A percentile compares a stretch with the other conserved stretches of the same genome.
phyloP scores from a whole-genome alignment of 1,140 invertebrate genomes.

The Zaprionus nigranus region DNA sequence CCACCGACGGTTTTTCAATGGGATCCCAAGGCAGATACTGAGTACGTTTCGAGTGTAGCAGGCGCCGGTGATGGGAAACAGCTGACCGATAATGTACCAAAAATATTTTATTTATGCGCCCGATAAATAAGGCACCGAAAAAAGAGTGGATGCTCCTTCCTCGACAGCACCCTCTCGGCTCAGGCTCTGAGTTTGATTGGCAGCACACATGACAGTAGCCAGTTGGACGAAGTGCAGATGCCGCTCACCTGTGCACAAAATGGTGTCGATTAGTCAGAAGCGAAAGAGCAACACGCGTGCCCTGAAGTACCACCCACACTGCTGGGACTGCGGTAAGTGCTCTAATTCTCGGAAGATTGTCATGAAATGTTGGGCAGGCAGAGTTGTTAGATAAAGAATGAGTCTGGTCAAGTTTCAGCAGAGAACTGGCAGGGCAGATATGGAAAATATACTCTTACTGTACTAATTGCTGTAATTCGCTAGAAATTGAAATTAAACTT shows the following conservation, averaged over 20 bases:
- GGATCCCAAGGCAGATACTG: conserved; percentile 7
- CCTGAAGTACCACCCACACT: conserved; percentile 1
- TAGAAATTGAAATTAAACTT: too few species aligned
- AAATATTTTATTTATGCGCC: conserved; percentile 81
- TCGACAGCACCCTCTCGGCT: neutral
- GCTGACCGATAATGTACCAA: conserved; percentile 69
- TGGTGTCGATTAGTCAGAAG: conserved; percentile 6
- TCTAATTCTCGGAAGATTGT: neutral
- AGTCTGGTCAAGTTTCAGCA: neutral
- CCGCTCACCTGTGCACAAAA: conserved; percentile 29
- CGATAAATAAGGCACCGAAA: conserved; percentile 71
- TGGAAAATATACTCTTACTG: neutral
- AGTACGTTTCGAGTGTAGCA: conserved; percentile 41
- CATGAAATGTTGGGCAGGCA: neutral
- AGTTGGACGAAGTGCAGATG: conserved; percentile 44
- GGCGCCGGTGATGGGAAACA: conserved; percentile 79
- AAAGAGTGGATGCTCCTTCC: conserved; percentile 1
- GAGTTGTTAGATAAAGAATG: neutral
- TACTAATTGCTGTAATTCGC: too few species aligned
- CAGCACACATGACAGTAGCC: conserved; percentile 38
- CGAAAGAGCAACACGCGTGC: neutral
- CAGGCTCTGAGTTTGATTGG: conserved; percentile 39
- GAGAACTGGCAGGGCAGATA: neutral
- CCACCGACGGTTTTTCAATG: conserved; percentile 58
- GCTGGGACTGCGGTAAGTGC: neutral